Evolutionary conservation across 2,888 invertebrate species (phyloP).

Genomic region (Diaphora mendica): DNA sequence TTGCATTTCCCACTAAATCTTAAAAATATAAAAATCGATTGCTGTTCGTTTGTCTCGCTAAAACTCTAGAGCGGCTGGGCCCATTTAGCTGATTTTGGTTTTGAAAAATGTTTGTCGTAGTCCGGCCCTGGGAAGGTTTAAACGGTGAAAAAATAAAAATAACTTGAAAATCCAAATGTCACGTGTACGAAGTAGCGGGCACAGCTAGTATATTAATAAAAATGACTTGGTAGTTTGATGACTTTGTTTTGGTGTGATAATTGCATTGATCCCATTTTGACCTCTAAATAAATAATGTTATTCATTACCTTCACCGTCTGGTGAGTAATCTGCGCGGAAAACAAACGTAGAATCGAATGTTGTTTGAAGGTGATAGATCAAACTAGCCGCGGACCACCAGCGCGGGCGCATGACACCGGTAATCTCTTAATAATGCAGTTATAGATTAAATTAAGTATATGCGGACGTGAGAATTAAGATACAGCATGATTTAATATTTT

Average conservation of each 20-base stretch:
- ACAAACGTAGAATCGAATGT: slow-evolving; percentile 53
- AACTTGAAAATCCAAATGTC: too few relatives aligned
- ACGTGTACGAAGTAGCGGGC: too few relatives aligned
- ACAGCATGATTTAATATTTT: slow-evolving; percentile 32
- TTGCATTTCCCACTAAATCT: too few relatives aligned
- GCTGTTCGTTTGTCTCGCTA: too few relatives aligned
- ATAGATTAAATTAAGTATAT: slow-evolving; percentile 37
- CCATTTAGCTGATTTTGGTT: too few relatives aligned
- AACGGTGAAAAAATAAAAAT: too few relatives aligned
- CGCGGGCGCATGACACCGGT: slow-evolving; percentile 32
- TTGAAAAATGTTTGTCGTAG: too few relatives aligned
- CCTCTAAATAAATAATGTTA: slow-evolving; percentile 49
- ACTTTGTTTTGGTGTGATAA: slow-evolving; percentile 10
- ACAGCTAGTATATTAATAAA: neutral
- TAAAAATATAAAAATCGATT: too few relatives aligned
- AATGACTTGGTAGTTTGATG: neutral
- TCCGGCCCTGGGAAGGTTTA: too few relatives aligned
- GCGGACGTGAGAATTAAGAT: slow-evolving; percentile 35
- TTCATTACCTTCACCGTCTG: slow-evolving; percentile 35
- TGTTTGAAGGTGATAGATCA: slow-evolving; percentile 71
- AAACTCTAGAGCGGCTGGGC: too few relatives aligned
- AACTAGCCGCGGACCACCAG: slow-evolving; percentile 55
- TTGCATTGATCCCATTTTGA: slow-evolving; percentile 49
- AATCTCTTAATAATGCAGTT: slow-evolving; percentile 51
- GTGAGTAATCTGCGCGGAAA: slow-evolving; percentile 38